Conservation (phyloP, 2,797 vertebrate genomes). For the Notolabrus celidotus region DNA sequence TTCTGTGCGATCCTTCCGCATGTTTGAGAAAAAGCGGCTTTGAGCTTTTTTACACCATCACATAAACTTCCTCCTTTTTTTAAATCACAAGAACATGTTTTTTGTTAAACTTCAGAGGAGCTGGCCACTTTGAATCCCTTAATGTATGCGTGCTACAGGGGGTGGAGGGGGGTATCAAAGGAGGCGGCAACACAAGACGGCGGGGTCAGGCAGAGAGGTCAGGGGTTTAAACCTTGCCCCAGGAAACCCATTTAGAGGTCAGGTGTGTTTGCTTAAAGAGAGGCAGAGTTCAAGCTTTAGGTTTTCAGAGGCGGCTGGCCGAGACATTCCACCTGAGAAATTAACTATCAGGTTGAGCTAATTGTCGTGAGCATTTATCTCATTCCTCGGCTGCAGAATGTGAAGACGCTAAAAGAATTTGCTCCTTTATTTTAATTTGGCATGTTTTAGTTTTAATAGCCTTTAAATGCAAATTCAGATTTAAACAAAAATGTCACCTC, state of each 20-base stretch:
- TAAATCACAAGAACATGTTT: slow-evolving; percentile 34
- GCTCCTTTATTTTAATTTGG: background rate
- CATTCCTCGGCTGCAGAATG: slow-evolving; percentile 57
- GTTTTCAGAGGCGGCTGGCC: slow-evolving; percentile 63
- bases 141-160: slow-evolving; percentile 21
- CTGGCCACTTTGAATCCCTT: slow-evolving; percentile 40
- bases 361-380: slow-evolving; percentile 70
- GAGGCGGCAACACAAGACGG: slow-evolving; percentile 67
- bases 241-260: slow-evolving; percentile 75
- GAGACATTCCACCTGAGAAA: slow-evolving; percentile 73
- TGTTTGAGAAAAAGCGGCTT: background rate
- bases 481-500: no score
- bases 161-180: slow-evolving; percentile 67
- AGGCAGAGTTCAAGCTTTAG: slow-evolving; percentile 71
- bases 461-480: slow-evolving; percentile 29
- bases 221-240: slow-evolving; percentile 80
- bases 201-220: slow-evolving; percentile 71
- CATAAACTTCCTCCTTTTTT: slow-evolving; percentile 14
- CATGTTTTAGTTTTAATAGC: slow-evolving; percentile 24
- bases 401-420: slow-evolving; percentile 11
- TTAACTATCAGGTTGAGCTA: slow-evolving; percentile 72
- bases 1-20: background rate
- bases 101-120: slow-evolving; percentile 26
- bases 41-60: slow-evolving; percentile 13
- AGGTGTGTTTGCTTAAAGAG: slow-evolving; percentile 82